phyloP scores from a whole-genome alignment of 2,888 invertebrate species.

The Eustalomyia histrio region DNA sequence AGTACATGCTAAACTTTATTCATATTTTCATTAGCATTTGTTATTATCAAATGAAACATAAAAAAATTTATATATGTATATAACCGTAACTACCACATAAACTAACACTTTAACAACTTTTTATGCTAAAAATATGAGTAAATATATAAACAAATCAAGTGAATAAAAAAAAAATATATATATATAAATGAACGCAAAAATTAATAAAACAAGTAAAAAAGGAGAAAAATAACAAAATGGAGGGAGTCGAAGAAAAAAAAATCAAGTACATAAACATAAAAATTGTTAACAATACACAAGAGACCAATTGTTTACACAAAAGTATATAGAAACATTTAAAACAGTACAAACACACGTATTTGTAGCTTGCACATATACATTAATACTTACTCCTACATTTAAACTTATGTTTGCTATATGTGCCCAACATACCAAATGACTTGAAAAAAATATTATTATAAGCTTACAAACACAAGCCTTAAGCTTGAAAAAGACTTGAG shows the following conservation, averaged over 20 bases:
- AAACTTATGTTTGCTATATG: background rate
- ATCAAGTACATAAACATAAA: constrained; percentile 1
- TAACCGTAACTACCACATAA: background rate
- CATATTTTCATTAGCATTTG: background rate
- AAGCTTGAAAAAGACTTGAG: no score
- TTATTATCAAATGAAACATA: background rate
- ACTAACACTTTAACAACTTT: constrained; percentile 4
- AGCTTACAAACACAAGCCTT: no score
- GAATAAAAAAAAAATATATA: background rate
- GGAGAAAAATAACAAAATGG: background rate
- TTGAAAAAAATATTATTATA: no score
- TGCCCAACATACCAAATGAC: no score
- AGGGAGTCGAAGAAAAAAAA: background rate
- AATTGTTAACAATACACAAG: constrained; percentile 4
- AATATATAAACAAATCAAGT: background rate
- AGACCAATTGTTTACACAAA: constrained; percentile 4
- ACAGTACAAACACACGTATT: background rate
- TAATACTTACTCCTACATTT: background rate
- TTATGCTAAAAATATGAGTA: background rate
- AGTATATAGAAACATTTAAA: background rate
- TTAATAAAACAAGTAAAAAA: background rate
- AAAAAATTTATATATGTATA: background rate
- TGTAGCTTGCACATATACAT: no score
- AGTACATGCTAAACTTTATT: background rate
- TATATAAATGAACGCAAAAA: no score